Evolutionary conservation across 2,888 invertebrate species (phyloP), one percentile per base, ranked within the genome.

Genomic region (Epiblema foenella): DNA sequence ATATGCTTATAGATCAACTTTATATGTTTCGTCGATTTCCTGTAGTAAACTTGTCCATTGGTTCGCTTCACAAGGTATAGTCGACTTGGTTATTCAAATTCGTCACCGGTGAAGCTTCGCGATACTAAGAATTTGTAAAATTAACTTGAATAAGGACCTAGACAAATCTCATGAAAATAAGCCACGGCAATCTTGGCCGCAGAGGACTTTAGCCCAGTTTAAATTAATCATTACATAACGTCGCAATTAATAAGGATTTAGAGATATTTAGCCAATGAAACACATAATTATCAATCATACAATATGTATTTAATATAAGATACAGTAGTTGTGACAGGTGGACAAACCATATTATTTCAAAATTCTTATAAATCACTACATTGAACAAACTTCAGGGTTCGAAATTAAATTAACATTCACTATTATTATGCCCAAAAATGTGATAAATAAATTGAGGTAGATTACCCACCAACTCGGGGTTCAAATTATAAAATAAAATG

Each of bases 381-480:
- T 85, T 87, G 89, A 91, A 91, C 89, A 89, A 90, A 88, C 86
- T 89, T 82, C 81, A 86, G 85, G 85, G 81, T 81, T 84, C 81
- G 80, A 84, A 74, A 86, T 88, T 83, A 90, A 91, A 88, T 85
- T 86, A 89, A 90, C 85, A 88, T 88, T 89, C 82, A 85, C 86
- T 88, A 89, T 88, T 89, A 91, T 91, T 89, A 92, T 91, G 93
- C 91, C 91, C 92, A 89, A 93, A 93, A 85, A 88, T 90, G 91
- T 91, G 91, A 91, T 93, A 93, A 93, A 93, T 90, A 87, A 93
- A 92, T 88, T 94, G 94, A 94, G 94, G 94, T 94, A 94, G 94
- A 92, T 93, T 85, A 85, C 90, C 90, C 91, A 85, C 76, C 82
- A 83, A 75, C 83, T 85, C 69, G 83, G 90, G 92, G 86, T 87